phyloP scores from a whole-genome alignment of 2,113 vertebrate species.

The Bothrops jararaca region DNA sequence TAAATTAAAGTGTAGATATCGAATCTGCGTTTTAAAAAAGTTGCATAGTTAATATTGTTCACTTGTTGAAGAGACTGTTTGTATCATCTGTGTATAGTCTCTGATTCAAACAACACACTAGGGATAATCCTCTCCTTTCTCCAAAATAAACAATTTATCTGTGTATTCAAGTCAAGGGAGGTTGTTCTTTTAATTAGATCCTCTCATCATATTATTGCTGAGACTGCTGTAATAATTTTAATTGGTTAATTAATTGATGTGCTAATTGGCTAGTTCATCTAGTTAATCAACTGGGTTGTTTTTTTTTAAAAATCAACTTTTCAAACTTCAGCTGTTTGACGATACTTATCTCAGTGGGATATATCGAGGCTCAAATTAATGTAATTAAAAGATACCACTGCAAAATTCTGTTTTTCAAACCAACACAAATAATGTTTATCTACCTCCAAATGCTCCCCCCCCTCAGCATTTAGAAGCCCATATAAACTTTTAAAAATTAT shows the following conservation, averaged over 20 bases:
- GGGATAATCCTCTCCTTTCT: background rate
- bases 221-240: conserved; percentile 35
- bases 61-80: background rate
- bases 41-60: background rate
- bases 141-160: conserved; percentile 25
- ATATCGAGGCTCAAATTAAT: conserved; percentile 44
- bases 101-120: background rate
- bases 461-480: background rate
- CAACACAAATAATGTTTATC: conserved; percentile 2
- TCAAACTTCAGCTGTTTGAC: conserved; percentile 24
- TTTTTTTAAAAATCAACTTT: conserved; percentile 3
- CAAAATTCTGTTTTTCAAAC: conserved; percentile 30
- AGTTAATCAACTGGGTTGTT: conserved; percentile 27
- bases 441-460: conserved; percentile 16
- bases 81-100: background rate
- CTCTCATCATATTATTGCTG: conserved; percentile 30
- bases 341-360: conserved; percentile 41
- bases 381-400: conserved; percentile 38
- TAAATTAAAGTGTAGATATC: background rate
- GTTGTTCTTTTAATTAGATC: conserved; percentile 35
- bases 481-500: conserved; percentile 11
- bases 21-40: background rate
- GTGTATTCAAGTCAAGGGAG: conserved; percentile 18
- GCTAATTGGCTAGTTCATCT: conserved; percentile 36
- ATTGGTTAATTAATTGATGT: conserved; percentile 39